phyloP scores from a whole-genome alignment of 2,113 vertebrate species.

The Martes martes region DNA sequence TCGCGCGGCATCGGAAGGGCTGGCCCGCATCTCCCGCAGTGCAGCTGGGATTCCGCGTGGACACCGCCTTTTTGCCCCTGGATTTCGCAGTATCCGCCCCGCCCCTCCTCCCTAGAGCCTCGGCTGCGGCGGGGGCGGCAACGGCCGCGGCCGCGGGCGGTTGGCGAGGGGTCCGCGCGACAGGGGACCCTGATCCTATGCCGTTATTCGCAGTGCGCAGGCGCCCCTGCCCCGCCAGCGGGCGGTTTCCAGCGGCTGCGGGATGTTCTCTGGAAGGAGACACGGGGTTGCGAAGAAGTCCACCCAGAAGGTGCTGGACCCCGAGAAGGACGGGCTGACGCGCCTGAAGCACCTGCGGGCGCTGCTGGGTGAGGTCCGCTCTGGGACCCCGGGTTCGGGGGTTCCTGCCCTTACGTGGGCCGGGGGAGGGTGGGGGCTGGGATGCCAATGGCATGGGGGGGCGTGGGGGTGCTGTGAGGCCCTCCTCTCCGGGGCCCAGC shows the following conservation, averaged over 20 bases:
- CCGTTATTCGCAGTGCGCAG: too few species aligned
- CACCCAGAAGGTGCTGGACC: conserved; percentile 86
- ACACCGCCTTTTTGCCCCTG: conserved; percentile 59
- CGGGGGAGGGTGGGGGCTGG: too few species aligned
- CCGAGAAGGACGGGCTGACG: conserved; percentile 96
- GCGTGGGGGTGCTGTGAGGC: too few species aligned
- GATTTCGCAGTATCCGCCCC: not conserved
- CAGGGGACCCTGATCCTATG: not conserved
- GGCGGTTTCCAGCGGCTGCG: conserved; percentile 75
- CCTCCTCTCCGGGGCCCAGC: too few species aligned
- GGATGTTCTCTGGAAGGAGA: conserved; percentile 95
- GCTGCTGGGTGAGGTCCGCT: conserved; percentile 90
- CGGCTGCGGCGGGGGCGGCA: not conserved
- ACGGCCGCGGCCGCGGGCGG: not conserved
- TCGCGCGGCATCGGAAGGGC: not conserved
- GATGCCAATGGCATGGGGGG: too few species aligned
- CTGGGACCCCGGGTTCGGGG: not conserved
- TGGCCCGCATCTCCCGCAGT: not conserved
- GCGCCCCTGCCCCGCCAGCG: not conserved
- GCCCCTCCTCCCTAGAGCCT: conserved; percentile 51
- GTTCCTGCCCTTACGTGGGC: not conserved
- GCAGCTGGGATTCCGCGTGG: conserved; percentile 25
- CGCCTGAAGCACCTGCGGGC: conserved; percentile 96
- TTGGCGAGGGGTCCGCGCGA: not conserved
- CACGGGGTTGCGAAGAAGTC: conserved; percentile 94